Conservation (phyloP, 2,888 invertebrate genomes). For the Quadroppia sp. region DNA sequence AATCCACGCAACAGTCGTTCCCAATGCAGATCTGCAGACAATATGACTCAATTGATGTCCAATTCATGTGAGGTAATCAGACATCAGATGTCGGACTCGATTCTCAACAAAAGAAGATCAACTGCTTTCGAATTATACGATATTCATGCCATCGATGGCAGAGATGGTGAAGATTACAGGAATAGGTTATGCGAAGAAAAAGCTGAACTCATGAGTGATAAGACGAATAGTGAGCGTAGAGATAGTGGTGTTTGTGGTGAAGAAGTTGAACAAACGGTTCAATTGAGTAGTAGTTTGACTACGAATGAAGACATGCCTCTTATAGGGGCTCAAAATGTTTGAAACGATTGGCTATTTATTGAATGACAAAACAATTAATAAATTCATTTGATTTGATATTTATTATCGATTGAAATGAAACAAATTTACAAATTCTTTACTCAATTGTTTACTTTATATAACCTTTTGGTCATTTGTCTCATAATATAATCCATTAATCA, state of each 20-base stretch:
- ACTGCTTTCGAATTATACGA: slow-evolving; percentile 29
- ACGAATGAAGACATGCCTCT: slow-evolving; percentile 21
- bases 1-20: not conserved
- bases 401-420: not conserved
- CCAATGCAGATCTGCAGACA: not conserved
- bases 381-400: not conserved
- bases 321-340: slow-evolving; percentile 12
- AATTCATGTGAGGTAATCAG: slow-evolving; percentile 17
- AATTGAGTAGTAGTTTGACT: slow-evolving; percentile 8
- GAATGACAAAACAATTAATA: not conserved
- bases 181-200: not conserved
- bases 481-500: too few relatives aligned
- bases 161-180: not conserved
- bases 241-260: slow-evolving; percentile 4
- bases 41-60: slow-evolving; percentile 10
- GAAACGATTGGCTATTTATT: not conserved
- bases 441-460: too few relatives aligned
- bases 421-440: too few relatives aligned
- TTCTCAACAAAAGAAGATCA: slow-evolving; percentile 22
- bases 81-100: slow-evolving; percentile 24
- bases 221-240: slow-evolving; percentile 15
- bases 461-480: too few relatives aligned
- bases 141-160: not conserved
- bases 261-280: not conserved
- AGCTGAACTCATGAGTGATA: slow-evolving; percentile 16